Percentiles rank a stretch among this genome's conserved stretches.
Conservation (phyloP, 23 tunicate species). For the Styela plicata region DNA sequence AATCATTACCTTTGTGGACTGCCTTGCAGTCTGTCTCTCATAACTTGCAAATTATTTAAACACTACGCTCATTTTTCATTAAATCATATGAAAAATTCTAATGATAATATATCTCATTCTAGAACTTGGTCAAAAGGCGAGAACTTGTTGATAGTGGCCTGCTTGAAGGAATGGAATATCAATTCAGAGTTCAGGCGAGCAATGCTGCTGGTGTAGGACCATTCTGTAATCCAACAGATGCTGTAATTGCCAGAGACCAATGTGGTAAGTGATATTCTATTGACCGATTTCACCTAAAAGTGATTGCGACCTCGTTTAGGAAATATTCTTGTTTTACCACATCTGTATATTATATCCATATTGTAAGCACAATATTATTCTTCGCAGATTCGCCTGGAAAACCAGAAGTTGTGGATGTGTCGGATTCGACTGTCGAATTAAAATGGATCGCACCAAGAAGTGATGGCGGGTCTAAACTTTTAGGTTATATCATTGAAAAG, state of each 20-base stretch:
- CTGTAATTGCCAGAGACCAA: conserved; percentile 52
- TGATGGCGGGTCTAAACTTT: conserved; percentile 65
- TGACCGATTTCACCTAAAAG: no score
- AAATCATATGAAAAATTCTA: no score
- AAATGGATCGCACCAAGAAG: conserved; percentile 75
- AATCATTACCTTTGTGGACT: background rate
- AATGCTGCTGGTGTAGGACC: conserved; percentile 77
- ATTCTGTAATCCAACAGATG: conserved; percentile 68
- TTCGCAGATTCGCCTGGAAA: conserved; percentile 77
- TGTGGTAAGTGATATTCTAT: conserved; percentile 35
- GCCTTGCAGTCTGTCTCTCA: no score
- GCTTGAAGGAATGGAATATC: conserved; percentile 90
- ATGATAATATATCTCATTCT: background rate
- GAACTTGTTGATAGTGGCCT: conserved; percentile 67
- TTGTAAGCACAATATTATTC: no score
- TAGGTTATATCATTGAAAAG: conserved; percentile 77
- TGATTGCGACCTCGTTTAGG: background rate
- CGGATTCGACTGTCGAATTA: conserved; percentile 58
- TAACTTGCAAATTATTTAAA: no score
- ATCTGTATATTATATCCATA: no score
- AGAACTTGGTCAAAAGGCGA: conserved; percentile 60
- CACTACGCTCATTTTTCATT: no score
- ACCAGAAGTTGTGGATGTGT: conserved; percentile 70
- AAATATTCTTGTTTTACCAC: no score
- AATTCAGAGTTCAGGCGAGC: conserved; percentile 87